Conservation (phyloP, 2,888 invertebrate species). For the Allolobophora icterica region DNA sequence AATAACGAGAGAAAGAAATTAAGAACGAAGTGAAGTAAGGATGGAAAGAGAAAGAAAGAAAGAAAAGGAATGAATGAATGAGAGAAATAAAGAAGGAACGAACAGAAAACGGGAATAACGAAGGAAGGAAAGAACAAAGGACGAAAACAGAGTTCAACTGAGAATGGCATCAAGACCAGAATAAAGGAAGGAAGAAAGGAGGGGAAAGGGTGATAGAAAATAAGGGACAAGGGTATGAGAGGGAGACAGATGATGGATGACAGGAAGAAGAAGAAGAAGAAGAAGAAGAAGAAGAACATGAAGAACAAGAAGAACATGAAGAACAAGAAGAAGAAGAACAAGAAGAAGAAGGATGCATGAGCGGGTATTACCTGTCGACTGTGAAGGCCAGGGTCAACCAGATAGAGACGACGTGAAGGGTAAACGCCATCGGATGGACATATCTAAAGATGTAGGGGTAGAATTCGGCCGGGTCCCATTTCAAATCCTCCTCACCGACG, state of each 20-base stretch:
- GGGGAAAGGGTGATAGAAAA: no score
- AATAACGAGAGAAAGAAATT: no score
- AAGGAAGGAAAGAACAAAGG: no score
- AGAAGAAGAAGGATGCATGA: background rate
- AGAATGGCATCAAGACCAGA: no score
- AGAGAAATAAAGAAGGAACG: no score
- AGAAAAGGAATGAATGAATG: no score
- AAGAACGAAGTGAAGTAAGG: no score
- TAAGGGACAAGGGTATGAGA: no score
- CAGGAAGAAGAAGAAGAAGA: background rate
- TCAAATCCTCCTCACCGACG: constrained; percentile 34
- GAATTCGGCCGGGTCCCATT: constrained; percentile 50
- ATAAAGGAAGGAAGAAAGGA: no score
- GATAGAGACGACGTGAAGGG: constrained; percentile 63
- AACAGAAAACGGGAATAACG: no score
- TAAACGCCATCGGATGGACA: constrained; percentile 60
- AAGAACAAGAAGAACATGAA: background rate
- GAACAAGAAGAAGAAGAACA: background rate
- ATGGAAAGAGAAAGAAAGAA: no score
- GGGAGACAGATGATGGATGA: background rate
- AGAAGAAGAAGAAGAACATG: background rate
- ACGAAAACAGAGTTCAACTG: no score
- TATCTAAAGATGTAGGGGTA: constrained; percentile 59
- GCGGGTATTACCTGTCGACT: constrained; percentile 53
- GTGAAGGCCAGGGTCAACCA: constrained; percentile 64